phyloP scores from a whole-genome alignment of 2,888 invertebrate species.

The Nymphalis polychloros region DNA sequence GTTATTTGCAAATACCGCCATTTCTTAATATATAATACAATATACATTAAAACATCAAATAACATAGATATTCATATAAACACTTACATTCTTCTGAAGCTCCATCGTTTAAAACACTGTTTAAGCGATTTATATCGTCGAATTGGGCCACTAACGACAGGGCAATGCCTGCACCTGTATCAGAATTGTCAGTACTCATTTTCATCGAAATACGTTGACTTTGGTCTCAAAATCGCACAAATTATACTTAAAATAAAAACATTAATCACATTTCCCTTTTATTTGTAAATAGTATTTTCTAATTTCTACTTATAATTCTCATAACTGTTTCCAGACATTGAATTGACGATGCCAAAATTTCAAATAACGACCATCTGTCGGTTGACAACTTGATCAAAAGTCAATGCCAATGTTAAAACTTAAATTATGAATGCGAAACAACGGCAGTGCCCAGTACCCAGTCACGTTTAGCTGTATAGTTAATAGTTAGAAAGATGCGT shows the following conservation, averaged over 20 bases:
- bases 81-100: constrained; percentile 86
- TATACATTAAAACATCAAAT: neutral
- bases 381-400: constrained; percentile 13
- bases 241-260: constrained; percentile 5
- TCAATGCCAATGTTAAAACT: constrained; percentile 10
- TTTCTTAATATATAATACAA: neutral
- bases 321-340: constrained; percentile 20
- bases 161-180: constrained; percentile 61
- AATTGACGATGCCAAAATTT: constrained; percentile 34
- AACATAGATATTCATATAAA: neutral
- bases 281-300: constrained; percentile 8
- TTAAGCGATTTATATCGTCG: constrained; percentile 87
- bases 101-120: constrained; percentile 84
- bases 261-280: constrained; percentile 41
- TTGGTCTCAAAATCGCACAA: neutral
- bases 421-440: too few relatives aligned
- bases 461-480: too few relatives aligned
- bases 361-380: constrained; percentile 43
- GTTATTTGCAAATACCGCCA: constrained; percentile 27
- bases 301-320: constrained; percentile 1
- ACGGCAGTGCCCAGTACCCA: too few relatives aligned
- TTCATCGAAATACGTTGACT: constrained; percentile 11
- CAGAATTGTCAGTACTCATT: constrained; percentile 74
- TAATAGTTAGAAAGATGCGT: too few relatives aligned
- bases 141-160: constrained; percentile 86